Conservation (phyloP, 2,888 invertebrate species). For the Girardia tigrina region DNA sequence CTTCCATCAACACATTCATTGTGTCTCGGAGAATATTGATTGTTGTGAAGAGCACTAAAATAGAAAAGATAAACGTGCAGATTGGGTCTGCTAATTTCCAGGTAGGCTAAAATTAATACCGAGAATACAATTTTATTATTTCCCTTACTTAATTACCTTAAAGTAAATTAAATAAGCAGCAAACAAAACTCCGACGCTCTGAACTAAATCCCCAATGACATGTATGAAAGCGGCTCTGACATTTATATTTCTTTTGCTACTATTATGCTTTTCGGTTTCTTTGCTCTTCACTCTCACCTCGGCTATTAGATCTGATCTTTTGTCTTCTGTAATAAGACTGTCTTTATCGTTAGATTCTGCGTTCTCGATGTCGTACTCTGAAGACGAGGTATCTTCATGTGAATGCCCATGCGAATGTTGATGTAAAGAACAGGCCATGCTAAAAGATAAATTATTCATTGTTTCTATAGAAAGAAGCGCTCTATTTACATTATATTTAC, state of each 20-base stretch:
- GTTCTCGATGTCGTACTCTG: background rate
- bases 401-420: slow-evolving; percentile 62
- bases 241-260: slow-evolving; percentile 53
- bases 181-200: slow-evolving; percentile 77
- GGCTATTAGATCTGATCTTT: background rate
- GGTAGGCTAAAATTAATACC: slow-evolving; percentile 31
- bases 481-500: slow-evolving; percentile 91
- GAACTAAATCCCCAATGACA: slow-evolving; percentile 83
- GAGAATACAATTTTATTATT: slow-evolving; percentile 61
- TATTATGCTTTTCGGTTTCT: slow-evolving; percentile 26
- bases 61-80: slow-evolving; percentile 69
- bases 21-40: slow-evolving; percentile 63
- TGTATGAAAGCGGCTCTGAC: slow-evolving; percentile 90
- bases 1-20: slow-evolving; percentile 62
- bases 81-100: slow-evolving; percentile 61
- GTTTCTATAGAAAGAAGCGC: too few species aligned
- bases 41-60: slow-evolving; percentile 66
- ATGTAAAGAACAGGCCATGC: slow-evolving; percentile 81
- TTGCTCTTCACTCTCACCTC: background rate
- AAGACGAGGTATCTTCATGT: background rate
- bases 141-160: slow-evolving; percentile 57
- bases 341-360: slow-evolving; percentile 38
- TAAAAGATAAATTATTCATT: slow-evolving; percentile 56
- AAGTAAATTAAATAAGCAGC: slow-evolving; percentile 81
- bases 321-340: background rate